Evolutionary conservation across 2,888 invertebrate genomes (phyloP).

Genomic region (Caenorhabditis afra): DNA sequence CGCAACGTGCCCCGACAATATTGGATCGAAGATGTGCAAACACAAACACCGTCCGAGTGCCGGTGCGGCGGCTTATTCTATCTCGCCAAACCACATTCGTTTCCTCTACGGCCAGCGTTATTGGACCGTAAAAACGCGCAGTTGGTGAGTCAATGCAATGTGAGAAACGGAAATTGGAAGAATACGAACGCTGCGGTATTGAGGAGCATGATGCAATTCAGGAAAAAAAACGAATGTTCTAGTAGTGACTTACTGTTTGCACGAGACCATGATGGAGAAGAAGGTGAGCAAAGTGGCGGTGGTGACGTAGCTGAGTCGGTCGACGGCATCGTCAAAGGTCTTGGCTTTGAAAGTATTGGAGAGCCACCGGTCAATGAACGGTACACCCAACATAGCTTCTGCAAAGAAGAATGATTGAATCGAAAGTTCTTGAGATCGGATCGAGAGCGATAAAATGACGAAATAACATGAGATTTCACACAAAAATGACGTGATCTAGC

Average conservation of each 20-base stretch:
- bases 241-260: conserved; percentile 73
- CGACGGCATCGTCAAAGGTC: conserved; percentile 78
- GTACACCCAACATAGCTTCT: conserved; percentile 76
- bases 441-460: conserved; percentile 19
- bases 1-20: conserved; percentile 17
- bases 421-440: background rate
- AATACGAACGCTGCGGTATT: conserved; percentile 15
- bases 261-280: conserved; percentile 80
- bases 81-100: conserved; percentile 39
- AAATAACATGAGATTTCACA: conserved; percentile 20
- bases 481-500: conserved; percentile 36
- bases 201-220: conserved; percentile 2
- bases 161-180: conserved; percentile 23
- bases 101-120: conserved; percentile 21
- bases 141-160: conserved; percentile 14
- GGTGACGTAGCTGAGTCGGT: conserved; percentile 78
- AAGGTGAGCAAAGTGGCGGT: conserved; percentile 77
- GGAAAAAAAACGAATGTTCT: too few species aligned
- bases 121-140: conserved; percentile 44
- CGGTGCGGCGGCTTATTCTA: conserved; percentile 37
- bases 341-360: conserved; percentile 76
- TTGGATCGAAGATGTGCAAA: conserved; percentile 54
- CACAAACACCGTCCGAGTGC: conserved; percentile 28
- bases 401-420: conserved; percentile 17
- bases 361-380: conserved; percentile 77